Evolutionary conservation across 2,797 vertebrate genomes (phyloP).

Genomic region (Pyrocephalus nanus): DNA sequence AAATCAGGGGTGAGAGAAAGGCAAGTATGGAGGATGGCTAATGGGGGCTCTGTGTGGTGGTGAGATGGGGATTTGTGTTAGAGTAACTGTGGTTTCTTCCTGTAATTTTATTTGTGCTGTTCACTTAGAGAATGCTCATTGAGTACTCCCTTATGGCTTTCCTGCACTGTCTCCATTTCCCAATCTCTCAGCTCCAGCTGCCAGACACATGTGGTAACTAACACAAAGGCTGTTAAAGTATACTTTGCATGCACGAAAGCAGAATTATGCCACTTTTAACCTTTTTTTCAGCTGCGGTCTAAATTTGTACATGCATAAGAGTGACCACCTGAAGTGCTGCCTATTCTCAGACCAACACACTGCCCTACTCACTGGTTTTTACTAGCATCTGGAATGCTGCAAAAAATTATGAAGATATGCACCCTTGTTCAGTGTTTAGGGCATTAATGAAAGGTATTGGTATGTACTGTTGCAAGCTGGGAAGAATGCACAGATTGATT

Average conservation of each 20-base stretch:
- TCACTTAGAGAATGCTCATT: background rate
- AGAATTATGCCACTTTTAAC: background rate
- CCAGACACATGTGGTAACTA: background rate
- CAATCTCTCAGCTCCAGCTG: conserved; percentile 27
- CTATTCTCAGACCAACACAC: background rate
- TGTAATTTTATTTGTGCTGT: background rate
- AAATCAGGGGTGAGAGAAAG: background rate
- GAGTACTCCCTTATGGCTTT: background rate
- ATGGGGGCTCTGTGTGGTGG: background rate
- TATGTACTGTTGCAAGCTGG: background rate
- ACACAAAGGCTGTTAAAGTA: background rate
- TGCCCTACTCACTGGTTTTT: background rate
- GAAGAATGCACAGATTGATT: background rate
- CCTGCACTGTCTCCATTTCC: background rate
- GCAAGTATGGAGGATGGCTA: background rate
- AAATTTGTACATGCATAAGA: fast-evolving
- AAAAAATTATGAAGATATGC: background rate
- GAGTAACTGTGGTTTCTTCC: background rate
- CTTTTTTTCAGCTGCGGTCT: background rate
- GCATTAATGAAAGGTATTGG: background rate
- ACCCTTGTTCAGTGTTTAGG: background rate
- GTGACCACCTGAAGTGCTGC: background rate
- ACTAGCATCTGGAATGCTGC: background rate
- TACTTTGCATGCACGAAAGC: background rate
- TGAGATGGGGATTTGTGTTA: background rate